These are phyloP conservation scores for Brachyptera risi DNA, from an alignment of 2,888 invertebrate species.

Conservation along the genomic window DNA sequence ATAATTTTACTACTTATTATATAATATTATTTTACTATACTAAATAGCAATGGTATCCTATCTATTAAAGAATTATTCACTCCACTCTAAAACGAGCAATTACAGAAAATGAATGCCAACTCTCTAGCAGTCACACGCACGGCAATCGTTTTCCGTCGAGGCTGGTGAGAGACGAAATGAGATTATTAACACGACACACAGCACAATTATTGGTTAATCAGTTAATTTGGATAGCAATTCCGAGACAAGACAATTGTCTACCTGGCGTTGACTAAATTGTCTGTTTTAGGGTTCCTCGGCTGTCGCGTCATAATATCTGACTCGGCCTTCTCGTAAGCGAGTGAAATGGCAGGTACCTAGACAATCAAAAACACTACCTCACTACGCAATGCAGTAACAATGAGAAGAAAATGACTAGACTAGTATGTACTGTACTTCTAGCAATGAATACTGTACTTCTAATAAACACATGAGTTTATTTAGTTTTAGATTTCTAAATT, in stretches of 20 bases:
- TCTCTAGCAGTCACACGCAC: neutral
- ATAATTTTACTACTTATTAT: no score
- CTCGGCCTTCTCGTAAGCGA: constrained; percentile 54
- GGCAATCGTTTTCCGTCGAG: constrained; percentile 1
- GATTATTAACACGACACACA: constrained; percentile 15
- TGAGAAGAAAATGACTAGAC: neutral
- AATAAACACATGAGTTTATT: neutral
- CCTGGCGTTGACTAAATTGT: constrained; percentile 55
- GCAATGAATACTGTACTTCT: neutral
- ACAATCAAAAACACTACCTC: constrained; percentile 16
- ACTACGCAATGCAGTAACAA: neutral
- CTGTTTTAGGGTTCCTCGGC: constrained; percentile 49
- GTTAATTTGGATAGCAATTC: neutral
- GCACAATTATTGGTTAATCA: neutral
- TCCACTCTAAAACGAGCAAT: constrained; percentile 3
- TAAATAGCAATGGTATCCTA: no score
- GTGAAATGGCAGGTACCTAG: constrained; percentile 52
- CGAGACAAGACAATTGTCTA: constrained; percentile 32
- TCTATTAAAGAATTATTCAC: constrained; percentile 6
- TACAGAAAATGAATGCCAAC: constrained; percentile 17
- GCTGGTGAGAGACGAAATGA: constrained; percentile 15
- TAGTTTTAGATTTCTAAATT: neutral
- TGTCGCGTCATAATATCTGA: constrained; percentile 54
- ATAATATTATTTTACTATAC: no score
- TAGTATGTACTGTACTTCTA: no score